Conservation (phyloP, 2,888 invertebrate genomes). For the Pinctada fucata region DNA sequence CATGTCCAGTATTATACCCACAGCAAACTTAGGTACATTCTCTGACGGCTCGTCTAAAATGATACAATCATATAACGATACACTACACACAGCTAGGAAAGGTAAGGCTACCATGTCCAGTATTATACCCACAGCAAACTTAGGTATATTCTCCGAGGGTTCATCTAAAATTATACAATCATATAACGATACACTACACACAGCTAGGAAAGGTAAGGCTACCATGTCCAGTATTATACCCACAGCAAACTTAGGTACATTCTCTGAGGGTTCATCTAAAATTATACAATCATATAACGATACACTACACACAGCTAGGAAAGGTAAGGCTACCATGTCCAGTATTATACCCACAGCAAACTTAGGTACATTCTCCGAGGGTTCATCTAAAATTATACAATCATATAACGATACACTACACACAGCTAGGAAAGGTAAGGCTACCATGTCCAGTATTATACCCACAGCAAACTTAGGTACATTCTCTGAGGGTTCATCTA, state of each 20-base stretch:
- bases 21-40: no score
- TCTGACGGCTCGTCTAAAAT: no score
- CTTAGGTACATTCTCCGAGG: slow-evolving; percentile 53
- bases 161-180: no score
- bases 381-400: slow-evolving; percentile 60
- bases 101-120: no score
- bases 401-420: slow-evolving; percentile 70
- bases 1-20: no score
- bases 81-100: no score
- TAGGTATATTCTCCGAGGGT: no score
- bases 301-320: slow-evolving; percentile 66
- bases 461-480: slow-evolving; percentile 59
- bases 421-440: slow-evolving; percentile 68
- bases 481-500: slow-evolving; percentile 57
- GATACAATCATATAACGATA: no score
- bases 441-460: slow-evolving; percentile 65
- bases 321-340: slow-evolving; percentile 69
- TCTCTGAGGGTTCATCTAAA: slow-evolving; percentile 55
- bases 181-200: slow-evolving; percentile 69
- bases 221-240: slow-evolving; percentile 66
- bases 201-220: slow-evolving; percentile 68
- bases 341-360: slow-evolving; percentile 61
- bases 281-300: no score
- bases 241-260: slow-evolving; percentile 58
- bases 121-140: no score